These are phyloP conservation scores for Gadus chalcogrammus DNA, from an alignment of 2,113 vertebrate genomes.

Conservation along the genomic window DNA sequence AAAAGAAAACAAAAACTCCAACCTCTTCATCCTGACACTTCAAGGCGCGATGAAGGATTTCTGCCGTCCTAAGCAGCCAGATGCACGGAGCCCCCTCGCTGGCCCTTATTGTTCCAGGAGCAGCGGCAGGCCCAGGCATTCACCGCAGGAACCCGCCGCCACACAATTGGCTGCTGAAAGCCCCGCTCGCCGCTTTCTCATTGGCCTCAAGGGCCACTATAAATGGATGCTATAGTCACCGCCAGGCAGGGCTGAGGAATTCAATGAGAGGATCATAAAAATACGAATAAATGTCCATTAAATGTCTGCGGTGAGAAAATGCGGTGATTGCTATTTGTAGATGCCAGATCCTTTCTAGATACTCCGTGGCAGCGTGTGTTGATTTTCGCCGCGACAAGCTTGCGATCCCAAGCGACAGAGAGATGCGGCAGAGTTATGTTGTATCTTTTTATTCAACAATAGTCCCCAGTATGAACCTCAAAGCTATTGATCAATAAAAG, in stretches of 20 bases:
- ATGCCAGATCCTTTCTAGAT: slow-evolving; percentile 48
- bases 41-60: slow-evolving; percentile 58
- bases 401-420: too few species aligned
- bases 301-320: slow-evolving; percentile 63
- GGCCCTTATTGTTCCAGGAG: slow-evolving; percentile 68
- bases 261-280: slow-evolving; percentile 82
- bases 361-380: too few species aligned
- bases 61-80: slow-evolving; percentile 52
- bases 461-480: too few species aligned
- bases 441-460: too few species aligned
- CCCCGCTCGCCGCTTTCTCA: slow-evolving; percentile 63
- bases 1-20: neutral
- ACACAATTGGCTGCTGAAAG: slow-evolving; percentile 61
- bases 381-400: too few species aligned
- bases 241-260: slow-evolving; percentile 75
- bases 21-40: slow-evolving; percentile 54
- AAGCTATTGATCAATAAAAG: too few species aligned
- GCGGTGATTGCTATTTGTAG: slow-evolving; percentile 60
- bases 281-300: slow-evolving; percentile 65
- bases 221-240: slow-evolving; percentile 76
- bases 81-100: slow-evolving; percentile 72
- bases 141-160: slow-evolving; percentile 47
- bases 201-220: slow-evolving; percentile 70
- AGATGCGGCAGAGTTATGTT: too few species aligned
- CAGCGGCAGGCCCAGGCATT: slow-evolving; percentile 70